Conservation (phyloP, 2,113 vertebrate species). For the Panthera tigris region DNA sequence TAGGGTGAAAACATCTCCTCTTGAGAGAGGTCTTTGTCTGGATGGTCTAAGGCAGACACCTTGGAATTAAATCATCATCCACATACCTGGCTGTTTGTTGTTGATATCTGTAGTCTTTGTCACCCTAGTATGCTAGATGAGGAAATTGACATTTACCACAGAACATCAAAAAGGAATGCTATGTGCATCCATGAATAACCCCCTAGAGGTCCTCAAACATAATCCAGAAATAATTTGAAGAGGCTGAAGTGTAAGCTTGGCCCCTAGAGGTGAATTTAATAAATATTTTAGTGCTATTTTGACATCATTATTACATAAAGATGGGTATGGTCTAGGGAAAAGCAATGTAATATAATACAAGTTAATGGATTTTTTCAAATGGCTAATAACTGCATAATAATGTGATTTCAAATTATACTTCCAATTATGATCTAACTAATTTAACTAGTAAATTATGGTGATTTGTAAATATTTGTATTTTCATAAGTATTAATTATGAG, state of each 20-base stretch:
- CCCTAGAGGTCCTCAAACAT: neutral
- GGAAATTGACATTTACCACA: neutral
- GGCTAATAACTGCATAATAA: conserved; percentile 29
- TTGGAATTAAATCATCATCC: neutral
- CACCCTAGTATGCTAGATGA: neutral
- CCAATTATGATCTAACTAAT: conserved; percentile 48
- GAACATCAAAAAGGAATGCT: neutral
- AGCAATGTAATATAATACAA: neutral
- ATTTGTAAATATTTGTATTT: conserved; percentile 79
- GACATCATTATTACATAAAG: neutral
- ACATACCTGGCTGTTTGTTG: neutral
- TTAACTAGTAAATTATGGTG: conserved; percentile 60
- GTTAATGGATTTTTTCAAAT: neutral
- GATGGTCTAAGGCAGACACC: neutral
- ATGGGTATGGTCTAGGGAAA: neutral
- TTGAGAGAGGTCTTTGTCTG: neutral
- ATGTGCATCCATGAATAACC: neutral
- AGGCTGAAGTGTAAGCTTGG: neutral
- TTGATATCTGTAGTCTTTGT: neutral
- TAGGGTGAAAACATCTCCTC: neutral
- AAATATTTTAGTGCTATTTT: neutral
- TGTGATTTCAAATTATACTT: conserved; percentile 48
- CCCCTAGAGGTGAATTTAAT: neutral
- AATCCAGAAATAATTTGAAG: conserved; percentile 13
- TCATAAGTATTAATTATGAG: conserved; percentile 73